phyloP scores from a whole-genome alignment of 1,140 invertebrate species.

The Akabosia matsudoensis region DNA sequence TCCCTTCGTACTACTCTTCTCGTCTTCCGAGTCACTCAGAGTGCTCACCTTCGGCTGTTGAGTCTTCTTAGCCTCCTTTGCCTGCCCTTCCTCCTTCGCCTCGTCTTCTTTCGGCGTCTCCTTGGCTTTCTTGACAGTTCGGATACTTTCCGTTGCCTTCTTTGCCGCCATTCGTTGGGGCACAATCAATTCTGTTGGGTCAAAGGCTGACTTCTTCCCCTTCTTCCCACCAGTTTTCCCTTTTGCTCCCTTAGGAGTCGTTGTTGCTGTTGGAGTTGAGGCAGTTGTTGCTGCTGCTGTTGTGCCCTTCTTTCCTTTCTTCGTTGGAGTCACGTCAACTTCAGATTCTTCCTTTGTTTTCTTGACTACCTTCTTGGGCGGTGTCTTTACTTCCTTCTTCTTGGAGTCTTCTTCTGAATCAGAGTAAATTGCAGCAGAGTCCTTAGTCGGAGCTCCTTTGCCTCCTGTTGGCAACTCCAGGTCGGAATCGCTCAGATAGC shows the following conservation, averaged over 20 bases:
- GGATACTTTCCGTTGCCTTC: slow-evolving; percentile 83
- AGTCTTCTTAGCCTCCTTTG: slow-evolving; percentile 47
- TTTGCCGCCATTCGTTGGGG: slow-evolving; percentile 85
- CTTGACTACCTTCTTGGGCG: slow-evolving; percentile 53
- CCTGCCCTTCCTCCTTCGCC: not conserved
- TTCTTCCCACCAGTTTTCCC: slow-evolving; percentile 53
- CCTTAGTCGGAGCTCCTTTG: not conserved
- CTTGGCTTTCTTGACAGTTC: slow-evolving; percentile 49
- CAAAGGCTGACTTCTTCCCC: slow-evolving; percentile 54
- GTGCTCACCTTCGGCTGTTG: not conserved
- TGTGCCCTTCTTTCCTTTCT: slow-evolving; percentile 47
- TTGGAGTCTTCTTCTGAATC: slow-evolving; percentile 65
- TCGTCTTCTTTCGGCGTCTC: not conserved
- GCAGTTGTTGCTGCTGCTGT: slow-evolving; percentile 4
- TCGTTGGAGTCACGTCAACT: slow-evolving; percentile 48
- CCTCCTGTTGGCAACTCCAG: slow-evolving; percentile 33
- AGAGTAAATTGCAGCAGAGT: slow-evolving; percentile 63
- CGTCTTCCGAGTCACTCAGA: not conserved
- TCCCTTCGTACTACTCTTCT: slow-evolving; percentile 48
- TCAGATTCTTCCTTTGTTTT: slow-evolving; percentile 44
- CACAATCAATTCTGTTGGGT: slow-evolving; percentile 77
- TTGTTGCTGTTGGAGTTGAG: slow-evolving; percentile 49
- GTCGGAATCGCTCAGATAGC: slow-evolving; percentile 38
- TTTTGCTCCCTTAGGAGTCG: slow-evolving; percentile 52
- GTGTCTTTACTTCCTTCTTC: slow-evolving; percentile 79